Conservation (phyloP, 2,888 invertebrate genomes). For the Caenorhabditis sinica region DNA sequence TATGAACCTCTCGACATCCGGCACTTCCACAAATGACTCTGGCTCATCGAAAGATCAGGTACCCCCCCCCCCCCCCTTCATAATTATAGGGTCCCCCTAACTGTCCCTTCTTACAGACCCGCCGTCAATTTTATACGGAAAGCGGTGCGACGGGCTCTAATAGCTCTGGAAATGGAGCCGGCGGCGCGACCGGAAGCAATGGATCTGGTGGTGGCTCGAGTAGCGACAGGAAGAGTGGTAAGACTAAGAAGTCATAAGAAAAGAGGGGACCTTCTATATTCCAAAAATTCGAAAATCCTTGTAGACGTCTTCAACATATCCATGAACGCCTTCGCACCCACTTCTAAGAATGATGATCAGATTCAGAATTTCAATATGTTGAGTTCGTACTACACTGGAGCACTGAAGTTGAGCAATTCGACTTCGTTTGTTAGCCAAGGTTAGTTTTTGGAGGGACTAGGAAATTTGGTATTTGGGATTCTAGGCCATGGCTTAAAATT, state of each 20-base stretch:
- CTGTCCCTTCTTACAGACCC: conserved; percentile 34
- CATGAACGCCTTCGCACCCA: conserved; percentile 62
- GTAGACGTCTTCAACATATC: conserved; percentile 65
- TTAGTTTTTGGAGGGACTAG: conserved; percentile 4
- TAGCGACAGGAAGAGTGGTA: conserved; percentile 46
- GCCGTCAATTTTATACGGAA: conserved; percentile 65
- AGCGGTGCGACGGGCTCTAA: conserved; percentile 23
- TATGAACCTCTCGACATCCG: conserved; percentile 65
- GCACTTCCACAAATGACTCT: conserved; percentile 50
- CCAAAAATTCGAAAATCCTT: not conserved
- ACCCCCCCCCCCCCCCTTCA: too few relatives aligned
- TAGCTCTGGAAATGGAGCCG: conserved; percentile 55
- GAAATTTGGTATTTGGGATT: not conserved
- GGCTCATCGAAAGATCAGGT: conserved; percentile 60
- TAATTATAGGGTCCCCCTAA: conserved; percentile 25
- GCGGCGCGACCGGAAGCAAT: conserved; percentile 45
- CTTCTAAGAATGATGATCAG: conserved; percentile 65
- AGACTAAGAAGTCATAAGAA: too few relatives aligned
- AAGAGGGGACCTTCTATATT: not conserved
- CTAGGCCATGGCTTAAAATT: not conserved
- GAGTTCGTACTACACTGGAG: conserved; percentile 68
- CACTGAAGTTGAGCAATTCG: conserved; percentile 60
- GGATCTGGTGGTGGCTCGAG: conserved; percentile 46
- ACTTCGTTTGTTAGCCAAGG: conserved; percentile 61
- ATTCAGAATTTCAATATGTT: conserved; percentile 69